Percentiles rank a stretch among this genome's conserved stretches.
Evolutionary conservation across 2,888 invertebrate species (phyloP).

Genomic region (Orthonychiurus folsomi): DNA sequence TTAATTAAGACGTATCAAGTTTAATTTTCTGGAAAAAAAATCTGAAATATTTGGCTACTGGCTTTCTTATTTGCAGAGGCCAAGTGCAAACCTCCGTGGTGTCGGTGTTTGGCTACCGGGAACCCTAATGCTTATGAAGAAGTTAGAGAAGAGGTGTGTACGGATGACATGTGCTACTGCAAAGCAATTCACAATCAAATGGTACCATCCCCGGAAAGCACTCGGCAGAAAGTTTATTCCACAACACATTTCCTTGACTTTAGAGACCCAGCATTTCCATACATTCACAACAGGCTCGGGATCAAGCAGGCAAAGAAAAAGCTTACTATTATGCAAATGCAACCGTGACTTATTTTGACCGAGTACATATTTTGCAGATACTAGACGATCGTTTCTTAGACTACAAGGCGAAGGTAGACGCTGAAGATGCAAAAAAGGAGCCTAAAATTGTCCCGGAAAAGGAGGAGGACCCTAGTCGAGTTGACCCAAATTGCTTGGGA

Average conservation of each 20-base stretch:
- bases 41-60: no score
- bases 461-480: constrained; percentile 6
- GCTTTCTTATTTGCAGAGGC: constrained; percentile 10
- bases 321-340: no score
- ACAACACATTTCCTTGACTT: constrained; percentile 31
- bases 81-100: constrained; percentile 29
- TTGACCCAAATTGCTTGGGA: constrained; percentile 24
- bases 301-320: constrained; percentile 20
- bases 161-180: constrained; percentile 27
- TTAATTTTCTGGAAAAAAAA: constrained; percentile 4
- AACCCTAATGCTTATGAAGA: constrained; percentile 34
- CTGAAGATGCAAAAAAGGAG: constrained; percentile 28
- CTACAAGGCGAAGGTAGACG: constrained; percentile 33
- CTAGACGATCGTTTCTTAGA: constrained; percentile 20
- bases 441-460: constrained; percentile 20
- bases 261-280: constrained; percentile 29
- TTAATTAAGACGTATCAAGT: no score
- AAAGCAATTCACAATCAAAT: constrained; percentile 24
- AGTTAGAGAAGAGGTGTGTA: constrained; percentile 22
- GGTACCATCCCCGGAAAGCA: constrained; percentile 19
- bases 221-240: constrained; percentile 22
- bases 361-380: constrained; percentile 6
- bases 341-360: constrained; percentile 4
- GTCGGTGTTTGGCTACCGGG: constrained; percentile 35
- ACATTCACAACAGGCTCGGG: constrained; percentile 25